These are phyloP conservation scores for Melanogrammus aeglefinus DNA, from an alignment of 2,797 vertebrate species.

Conservation along the genomic window DNA sequence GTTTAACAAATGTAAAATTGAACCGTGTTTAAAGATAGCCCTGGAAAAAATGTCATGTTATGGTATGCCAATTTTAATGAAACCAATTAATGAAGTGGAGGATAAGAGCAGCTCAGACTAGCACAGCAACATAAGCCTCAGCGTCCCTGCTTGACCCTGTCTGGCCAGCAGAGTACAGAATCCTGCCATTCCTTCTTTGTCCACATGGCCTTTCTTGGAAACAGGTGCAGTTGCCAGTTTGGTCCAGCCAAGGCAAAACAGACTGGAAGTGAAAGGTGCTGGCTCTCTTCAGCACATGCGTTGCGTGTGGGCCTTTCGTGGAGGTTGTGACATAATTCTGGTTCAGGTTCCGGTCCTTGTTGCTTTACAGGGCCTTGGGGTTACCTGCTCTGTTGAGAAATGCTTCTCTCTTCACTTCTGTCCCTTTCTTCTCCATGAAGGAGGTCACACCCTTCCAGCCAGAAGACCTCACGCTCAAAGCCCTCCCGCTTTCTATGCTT, in stretches of 20 bases:
- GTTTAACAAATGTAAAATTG: neutral
- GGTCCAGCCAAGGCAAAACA: neutral
- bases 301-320: too few relatives aligned
- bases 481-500: neutral
- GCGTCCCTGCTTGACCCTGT: neutral
- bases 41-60: neutral
- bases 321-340: neutral
- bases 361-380: neutral
- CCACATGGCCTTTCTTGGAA: neutral
- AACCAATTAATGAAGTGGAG: neutral
- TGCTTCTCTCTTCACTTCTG: neutral
- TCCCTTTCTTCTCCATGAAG: neutral
- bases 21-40: neutral
- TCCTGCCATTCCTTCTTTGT: neutral
- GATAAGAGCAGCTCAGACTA: neutral
- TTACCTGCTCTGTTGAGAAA: neutral
- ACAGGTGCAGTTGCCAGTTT: neutral
- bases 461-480: too few relatives aligned
- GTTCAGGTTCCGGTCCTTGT: neutral
- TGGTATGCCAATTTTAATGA: neutral
- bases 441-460: too few relatives aligned
- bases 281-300: neutral
- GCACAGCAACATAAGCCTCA: neutral
- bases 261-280: neutral
- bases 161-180: neutral